Percentiles rank a stretch among this genome's conserved stretches.
Conservation (phyloP, 2,113 vertebrate genomes). For the Tragulus kanchil region DNA sequence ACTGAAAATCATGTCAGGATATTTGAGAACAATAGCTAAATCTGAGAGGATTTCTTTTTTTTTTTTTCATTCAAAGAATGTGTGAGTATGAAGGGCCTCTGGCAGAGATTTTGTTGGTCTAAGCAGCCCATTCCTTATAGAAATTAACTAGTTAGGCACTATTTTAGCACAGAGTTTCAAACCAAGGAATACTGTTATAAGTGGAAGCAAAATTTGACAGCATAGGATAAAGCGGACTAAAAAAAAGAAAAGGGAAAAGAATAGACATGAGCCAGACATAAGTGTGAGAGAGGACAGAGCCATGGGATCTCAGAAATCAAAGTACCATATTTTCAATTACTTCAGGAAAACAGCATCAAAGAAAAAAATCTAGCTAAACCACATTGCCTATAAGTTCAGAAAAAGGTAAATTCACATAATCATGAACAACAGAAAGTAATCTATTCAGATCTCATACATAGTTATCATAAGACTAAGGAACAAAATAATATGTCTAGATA, state of each 20-base stretch:
- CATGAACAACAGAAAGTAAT: not conserved
- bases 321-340: not conserved
- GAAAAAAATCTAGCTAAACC: not conserved
- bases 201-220: not conserved
- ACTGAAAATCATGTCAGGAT: not conserved
- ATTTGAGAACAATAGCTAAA: not conserved
- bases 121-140: not conserved
- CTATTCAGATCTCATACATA: not conserved
- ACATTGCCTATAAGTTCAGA: not conserved
- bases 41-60: not conserved
- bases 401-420: not conserved
- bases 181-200: not conserved
- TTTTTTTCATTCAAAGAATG: not conserved
- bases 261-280: not conserved
- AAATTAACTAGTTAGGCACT: not conserved
- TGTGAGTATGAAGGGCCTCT: not conserved
- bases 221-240: not conserved
- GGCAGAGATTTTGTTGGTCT: too few relatives aligned
- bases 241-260: not conserved
- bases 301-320: not conserved
- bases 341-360: not conserved
- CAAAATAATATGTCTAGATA: not conserved
- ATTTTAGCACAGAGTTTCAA: too few relatives aligned
- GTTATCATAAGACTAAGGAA: not conserved
- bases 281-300: not conserved